phyloP scores from a whole-genome alignment of 2,888 invertebrate genomes.

The Synergus umbraculus region DNA sequence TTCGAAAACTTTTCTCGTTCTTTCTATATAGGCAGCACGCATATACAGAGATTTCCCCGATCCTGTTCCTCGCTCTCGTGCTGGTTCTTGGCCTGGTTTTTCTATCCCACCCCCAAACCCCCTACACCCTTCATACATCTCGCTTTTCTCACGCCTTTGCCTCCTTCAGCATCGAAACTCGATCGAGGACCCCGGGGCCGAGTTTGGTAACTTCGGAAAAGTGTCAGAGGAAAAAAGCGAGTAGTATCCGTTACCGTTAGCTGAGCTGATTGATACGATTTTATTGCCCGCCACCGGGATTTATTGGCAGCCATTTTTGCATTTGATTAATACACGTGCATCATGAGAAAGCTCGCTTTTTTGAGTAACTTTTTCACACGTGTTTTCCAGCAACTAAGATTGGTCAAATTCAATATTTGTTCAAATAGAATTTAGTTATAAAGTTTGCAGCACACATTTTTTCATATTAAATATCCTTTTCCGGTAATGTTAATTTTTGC shows the following conservation, averaged over 20 bases:
- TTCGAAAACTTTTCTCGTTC: conserved; percentile 59
- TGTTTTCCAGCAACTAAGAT: neutral
- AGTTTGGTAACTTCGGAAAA: conserved; percentile 56
- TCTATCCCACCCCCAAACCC: conserved; percentile 7
- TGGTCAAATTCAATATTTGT: neutral
- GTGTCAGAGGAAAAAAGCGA: conserved; percentile 58
- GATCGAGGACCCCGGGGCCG: conserved; percentile 46
- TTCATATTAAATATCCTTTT: neutral
- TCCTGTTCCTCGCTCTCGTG: conserved; percentile 46
- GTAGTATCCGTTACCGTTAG: conserved; percentile 50
- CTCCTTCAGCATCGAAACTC: conserved; percentile 43
- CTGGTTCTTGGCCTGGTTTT: conserved; percentile 41
- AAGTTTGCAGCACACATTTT: neutral
- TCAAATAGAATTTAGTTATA: neutral
- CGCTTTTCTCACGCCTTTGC: conserved; percentile 30
- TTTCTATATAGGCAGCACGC: neutral
- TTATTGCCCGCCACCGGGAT: conserved; percentile 63
- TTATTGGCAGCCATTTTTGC: conserved; percentile 60
- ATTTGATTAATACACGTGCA: conserved; percentile 61
- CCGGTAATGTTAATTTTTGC: too few relatives aligned
- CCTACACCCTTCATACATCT: neutral
- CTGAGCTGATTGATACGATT: conserved; percentile 69
- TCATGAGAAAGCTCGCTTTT: conserved; percentile 11
- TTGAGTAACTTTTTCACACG: neutral
- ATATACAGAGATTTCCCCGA: conserved; percentile 43